Evolutionary conservation across 2,797 vertebrate species (phyloP).

Genomic region (Hydrolagus colliei): DNA sequence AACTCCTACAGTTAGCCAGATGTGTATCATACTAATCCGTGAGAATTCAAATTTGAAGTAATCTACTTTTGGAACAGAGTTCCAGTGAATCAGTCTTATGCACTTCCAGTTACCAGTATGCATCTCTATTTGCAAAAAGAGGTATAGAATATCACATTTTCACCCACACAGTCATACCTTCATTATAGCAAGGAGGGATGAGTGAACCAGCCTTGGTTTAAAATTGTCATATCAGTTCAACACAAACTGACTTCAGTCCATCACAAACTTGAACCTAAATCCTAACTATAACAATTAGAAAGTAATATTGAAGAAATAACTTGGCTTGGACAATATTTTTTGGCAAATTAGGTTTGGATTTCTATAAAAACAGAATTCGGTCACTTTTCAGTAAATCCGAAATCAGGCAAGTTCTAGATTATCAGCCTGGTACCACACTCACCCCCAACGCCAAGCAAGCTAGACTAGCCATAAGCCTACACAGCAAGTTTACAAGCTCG

Average conservation of each 20-base stretch:
- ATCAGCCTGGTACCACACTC: neutral
- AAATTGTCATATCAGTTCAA: neutral
- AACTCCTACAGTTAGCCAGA: too few species aligned
- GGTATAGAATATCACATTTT: neutral
- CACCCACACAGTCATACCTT: neutral
- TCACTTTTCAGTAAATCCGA: neutral
- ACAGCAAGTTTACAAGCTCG: neutral
- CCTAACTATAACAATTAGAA: neutral
- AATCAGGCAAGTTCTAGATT: neutral
- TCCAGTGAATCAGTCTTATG: too few species aligned
- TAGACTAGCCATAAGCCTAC: neutral
- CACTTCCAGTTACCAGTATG: too few species aligned
- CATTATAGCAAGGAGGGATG: neutral
- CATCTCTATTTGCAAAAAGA: too few species aligned
- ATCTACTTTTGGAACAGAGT: too few species aligned
- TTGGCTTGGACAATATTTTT: neutral
- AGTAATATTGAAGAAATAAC: neutral
- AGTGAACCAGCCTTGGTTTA: neutral
- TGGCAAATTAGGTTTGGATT: neutral
- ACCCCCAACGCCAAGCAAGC: neutral
- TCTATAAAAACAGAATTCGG: neutral
- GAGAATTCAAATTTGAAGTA: too few species aligned
- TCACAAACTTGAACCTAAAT: neutral
- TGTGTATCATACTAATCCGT: too few species aligned
- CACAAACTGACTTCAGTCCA: neutral